Base-by-base conservation (phyloP, 2,113 vertebrate genomes). In the Microcebus tavaratra region DNA sequence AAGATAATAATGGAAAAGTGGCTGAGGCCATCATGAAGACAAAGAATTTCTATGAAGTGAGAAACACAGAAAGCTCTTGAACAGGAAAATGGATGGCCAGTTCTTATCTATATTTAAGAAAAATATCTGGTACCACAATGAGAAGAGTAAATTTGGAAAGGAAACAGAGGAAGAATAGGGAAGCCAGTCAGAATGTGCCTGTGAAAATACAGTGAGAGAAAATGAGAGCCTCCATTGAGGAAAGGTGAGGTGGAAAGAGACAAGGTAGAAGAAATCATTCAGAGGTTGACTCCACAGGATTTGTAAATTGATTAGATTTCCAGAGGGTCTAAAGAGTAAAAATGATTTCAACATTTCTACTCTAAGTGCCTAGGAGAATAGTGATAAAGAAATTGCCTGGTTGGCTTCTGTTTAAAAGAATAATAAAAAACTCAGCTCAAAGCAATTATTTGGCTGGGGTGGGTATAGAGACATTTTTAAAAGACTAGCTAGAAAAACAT, bases 341-440 rank as follows among this genome's bases (percentile, higher is more conserved):
- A 94, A 83, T 45, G 27, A 95, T 70, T 81, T 72, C 75, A 90
- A 11, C n/a, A 2, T 78, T 95, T 85, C 50, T 15, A 50, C 12
- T 86, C 39, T 82, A 68, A 95, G 78, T 89, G 67, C 88, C 81
- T 50, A 34, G 17, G 67, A 95, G 65, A 90, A 94, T 17, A 45
- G 63, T 87, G 83, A 81, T 97, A 75, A 94, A 48, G 14, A 96
- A 88, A 31, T 73, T 92, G 12, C 61, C 63, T 90, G 39, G 17
- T 55, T 94, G 48, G 27, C 20, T 95, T 96, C 63, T 96, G 14
- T 65, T 96, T 81, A 78, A 91, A 97, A 73, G 21, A 92, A 85
- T 76, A 27, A 55, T 67, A 79, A 70, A 81, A 83, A 67, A 1
- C 42, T 12, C 9, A 90, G 39, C 14, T 89, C 20, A 87, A 90